Conservation (phyloP, 2,797 vertebrate genomes). For the Melanotaenia nigrans region DNA sequence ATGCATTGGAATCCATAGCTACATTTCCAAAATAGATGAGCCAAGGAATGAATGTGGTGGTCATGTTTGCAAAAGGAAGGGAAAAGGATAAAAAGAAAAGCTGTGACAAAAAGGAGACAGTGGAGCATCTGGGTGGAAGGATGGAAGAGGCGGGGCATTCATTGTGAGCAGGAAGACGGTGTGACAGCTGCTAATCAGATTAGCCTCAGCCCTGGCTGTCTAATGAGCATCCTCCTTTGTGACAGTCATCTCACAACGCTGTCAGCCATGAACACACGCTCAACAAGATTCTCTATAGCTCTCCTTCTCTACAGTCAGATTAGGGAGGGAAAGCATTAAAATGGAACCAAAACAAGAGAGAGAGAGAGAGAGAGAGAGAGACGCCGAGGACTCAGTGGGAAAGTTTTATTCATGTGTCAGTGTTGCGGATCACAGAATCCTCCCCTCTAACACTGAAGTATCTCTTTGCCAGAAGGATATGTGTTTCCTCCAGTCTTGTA, state of each 20-base stretch:
- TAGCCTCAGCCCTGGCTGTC: slow-evolving; percentile 81
- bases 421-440: slow-evolving; percentile 76
- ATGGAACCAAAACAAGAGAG: slow-evolving; percentile 73
- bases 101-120: slow-evolving; percentile 58
- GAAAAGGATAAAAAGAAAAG: slow-evolving; percentile 28
- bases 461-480: slow-evolving; percentile 67
- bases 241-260: slow-evolving; percentile 79
- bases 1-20: not conserved
- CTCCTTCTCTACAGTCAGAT: slow-evolving; percentile 72
- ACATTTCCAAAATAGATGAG: slow-evolving; percentile 26
- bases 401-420: slow-evolving; percentile 77
- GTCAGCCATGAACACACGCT: slow-evolving; percentile 80
- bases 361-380: slow-evolving; percentile 58
- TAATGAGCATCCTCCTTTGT: slow-evolving; percentile 85
- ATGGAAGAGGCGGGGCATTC: slow-evolving; percentile 53
- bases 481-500: slow-evolving; percentile 62
- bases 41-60: slow-evolving; percentile 38
- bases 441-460: slow-evolving; percentile 66
- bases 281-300: slow-evolving; percentile 76
- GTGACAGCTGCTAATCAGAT: slow-evolving; percentile 88
- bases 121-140: slow-evolving; percentile 50
- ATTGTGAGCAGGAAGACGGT: slow-evolving; percentile 78
- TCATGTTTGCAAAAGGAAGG: slow-evolving; percentile 33
- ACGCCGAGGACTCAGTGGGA: slow-evolving; percentile 67
- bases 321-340: slow-evolving; percentile 75